These are phyloP conservation scores for Himalopsyche kuldschensis DNA, from an alignment of 2,888 invertebrate species.

Conservation along the genomic window DNA sequence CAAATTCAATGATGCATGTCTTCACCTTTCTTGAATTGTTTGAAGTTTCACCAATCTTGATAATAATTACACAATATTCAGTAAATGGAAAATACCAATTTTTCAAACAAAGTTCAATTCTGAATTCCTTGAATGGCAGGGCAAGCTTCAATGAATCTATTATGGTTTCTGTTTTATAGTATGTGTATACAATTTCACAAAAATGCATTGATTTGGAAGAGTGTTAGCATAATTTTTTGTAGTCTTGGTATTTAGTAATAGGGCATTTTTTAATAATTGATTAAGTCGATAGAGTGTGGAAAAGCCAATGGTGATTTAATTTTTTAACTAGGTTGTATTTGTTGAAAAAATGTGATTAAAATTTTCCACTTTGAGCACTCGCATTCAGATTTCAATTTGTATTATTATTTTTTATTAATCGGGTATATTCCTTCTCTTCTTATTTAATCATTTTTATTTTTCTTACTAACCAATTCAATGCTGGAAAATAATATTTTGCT, in stretches of 20 bases:
- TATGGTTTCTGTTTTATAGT: slow-evolving; percentile 8
- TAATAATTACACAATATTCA: no score
- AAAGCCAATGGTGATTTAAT: background rate
- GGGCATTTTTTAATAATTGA: slow-evolving; percentile 14
- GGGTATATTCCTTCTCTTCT: background rate
- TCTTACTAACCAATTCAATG: background rate
- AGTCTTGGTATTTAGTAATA: slow-evolving; percentile 33
- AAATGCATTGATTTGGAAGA: slow-evolving; percentile 4
- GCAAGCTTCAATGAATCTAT: background rate
- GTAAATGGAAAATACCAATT: no score
- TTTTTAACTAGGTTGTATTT: background rate
- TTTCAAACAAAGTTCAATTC: background rate
- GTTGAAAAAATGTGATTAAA: background rate
- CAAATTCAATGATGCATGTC: background rate
- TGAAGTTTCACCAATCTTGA: background rate
- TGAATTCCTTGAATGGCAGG: background rate
- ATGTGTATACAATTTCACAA: slow-evolving; percentile 19
- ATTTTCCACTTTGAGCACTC: background rate
- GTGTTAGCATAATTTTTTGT: slow-evolving; percentile 31
- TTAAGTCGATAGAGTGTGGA: background rate
- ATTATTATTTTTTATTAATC: background rate
- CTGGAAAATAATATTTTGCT: background rate
- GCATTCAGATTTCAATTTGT: background rate
- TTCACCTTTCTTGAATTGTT: background rate
- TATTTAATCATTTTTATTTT: background rate